phyloP scores from a whole-genome alignment of 2,888 invertebrate species.

The Lymantria monacha region DNA sequence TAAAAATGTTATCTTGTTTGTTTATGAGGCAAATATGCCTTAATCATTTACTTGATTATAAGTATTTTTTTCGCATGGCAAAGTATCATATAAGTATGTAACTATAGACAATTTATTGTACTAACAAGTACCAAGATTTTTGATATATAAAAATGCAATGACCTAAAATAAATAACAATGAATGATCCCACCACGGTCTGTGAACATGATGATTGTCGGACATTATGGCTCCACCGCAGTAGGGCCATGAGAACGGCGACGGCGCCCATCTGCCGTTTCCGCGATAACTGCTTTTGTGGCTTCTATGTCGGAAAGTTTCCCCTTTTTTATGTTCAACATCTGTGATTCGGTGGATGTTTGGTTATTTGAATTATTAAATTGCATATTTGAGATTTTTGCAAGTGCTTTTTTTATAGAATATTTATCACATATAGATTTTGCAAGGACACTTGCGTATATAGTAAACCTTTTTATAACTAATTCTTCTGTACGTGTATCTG shows the following conservation, averaged over 20 bases:
- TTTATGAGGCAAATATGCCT: too few relatives aligned
- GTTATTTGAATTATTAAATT: background rate
- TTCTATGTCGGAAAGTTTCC: slow-evolving; percentile 9
- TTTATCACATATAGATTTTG: too few relatives aligned
- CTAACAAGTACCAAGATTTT: background rate
- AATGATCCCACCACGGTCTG: slow-evolving; percentile 8
- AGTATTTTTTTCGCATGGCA: too few relatives aligned
- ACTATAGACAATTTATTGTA: background rate
- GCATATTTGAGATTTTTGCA: background rate
- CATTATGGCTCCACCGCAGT: slow-evolving; percentile 27
- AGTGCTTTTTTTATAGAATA: too few relatives aligned
- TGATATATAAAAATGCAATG: slow-evolving; percentile 2
- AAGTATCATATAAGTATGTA: background rate
- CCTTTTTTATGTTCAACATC: slow-evolving; percentile 5
- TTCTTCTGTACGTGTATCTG: too few relatives aligned
- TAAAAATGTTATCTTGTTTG: too few relatives aligned
- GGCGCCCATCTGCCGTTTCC: slow-evolving; percentile 32
- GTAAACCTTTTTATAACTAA: too few relatives aligned
- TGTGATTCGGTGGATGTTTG: slow-evolving; percentile 12
- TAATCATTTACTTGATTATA: too few relatives aligned
- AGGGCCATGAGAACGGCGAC: slow-evolving; percentile 13
- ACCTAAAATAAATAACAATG: slow-evolving; percentile 11
- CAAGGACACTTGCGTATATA: too few relatives aligned
- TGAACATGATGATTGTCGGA: slow-evolving; percentile 28
- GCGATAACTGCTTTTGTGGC: slow-evolving; percentile 17